phyloP scores from a whole-genome alignment of 2,797 vertebrate species.

The Potorous gilbertii region DNA sequence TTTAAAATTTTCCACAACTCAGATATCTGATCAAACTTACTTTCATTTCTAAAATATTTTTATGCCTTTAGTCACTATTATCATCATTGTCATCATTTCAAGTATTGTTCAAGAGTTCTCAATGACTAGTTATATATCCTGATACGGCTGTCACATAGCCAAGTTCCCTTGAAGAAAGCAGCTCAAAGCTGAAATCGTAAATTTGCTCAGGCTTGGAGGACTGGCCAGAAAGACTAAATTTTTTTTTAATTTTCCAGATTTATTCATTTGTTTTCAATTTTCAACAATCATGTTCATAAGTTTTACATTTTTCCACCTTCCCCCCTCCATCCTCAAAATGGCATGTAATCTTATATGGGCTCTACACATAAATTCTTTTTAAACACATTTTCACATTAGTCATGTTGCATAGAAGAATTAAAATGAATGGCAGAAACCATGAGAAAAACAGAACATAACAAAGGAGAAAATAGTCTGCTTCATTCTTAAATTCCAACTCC shows the following conservation, averaged over 20 bases:
- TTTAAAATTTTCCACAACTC: conserved; percentile 78
- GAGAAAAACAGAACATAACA: too few species aligned
- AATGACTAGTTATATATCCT: conserved; percentile 86
- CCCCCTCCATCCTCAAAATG: too few species aligned
- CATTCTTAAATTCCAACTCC: too few species aligned
- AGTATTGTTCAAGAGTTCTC: conserved; percentile 89
- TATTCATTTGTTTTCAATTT: too few species aligned
- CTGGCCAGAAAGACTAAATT: conserved; percentile 95
- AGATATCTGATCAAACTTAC: conserved; percentile 77
- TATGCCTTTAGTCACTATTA: conserved; percentile 92
- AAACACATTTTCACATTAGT: too few species aligned
- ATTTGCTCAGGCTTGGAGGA: conserved; percentile 97
- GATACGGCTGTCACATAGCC: conserved; percentile 72
- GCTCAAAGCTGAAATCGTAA: conserved; percentile 94
- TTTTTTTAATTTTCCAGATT: conserved; percentile 82
- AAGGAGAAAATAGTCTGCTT: too few species aligned
- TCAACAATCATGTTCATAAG: too few species aligned
- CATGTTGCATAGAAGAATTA: too few species aligned
- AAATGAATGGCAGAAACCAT: too few species aligned
- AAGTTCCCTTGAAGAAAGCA: conserved; percentile 89
- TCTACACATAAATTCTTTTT: too few species aligned
- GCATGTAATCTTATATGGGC: too few species aligned
- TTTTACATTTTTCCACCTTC: too few species aligned
- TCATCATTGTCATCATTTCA: conserved; percentile 97
- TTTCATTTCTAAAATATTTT: conserved; percentile 65